Evolutionary conservation across 2,797 vertebrate species (phyloP), one percentile per base, ranked within the genome.

Genomic region (Epinephelus coioides): DNA sequence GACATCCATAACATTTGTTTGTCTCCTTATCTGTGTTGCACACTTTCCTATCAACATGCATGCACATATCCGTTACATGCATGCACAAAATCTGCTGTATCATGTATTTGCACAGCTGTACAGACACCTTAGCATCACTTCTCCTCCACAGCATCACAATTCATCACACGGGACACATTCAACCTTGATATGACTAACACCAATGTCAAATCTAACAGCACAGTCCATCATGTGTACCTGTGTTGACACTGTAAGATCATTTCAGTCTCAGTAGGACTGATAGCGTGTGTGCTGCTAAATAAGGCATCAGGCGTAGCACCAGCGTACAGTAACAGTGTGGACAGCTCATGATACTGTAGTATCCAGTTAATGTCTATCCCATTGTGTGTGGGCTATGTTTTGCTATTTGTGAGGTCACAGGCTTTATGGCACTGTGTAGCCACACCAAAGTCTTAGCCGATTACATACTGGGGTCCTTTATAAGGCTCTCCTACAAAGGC

Each of bases 191-290:
- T 65, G 63, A 69, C 25, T 17, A 51, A 78, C 69, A 83, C 51
- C 88, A 93, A 88, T 90, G 89, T 92, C 87, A 89, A 79, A 82
- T 71, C 56, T 70, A 55, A 82, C 75, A 84, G 73, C 74, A 51
- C 80, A 87, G 69, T 81, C 79, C 61, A 74, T 88, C 85, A 75
- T 23, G 55, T 79, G 80, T 67, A 38, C 64, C 75, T n/a, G 49
- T 81, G 83, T 67, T 81, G 73, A 83, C 78, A 43, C 60, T 61
- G 40, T 67, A 18, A 66, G 54, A 76, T 72, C 0, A 56, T 81
- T 76, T 61, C 1, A 40, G 10, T 72, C 65, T 69, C 70, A 72
- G 18, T 5, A 47, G 47, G n/a, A 78, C 65, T 61, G 49, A 64
- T 47, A 60, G 51, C 71, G 60, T 57, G 51, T 50, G 56, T 57